Evolutionary conservation across 2,797 vertebrate genomes (phyloP), one percentile per base, ranked within the genome.

Genomic region (Huso huso): DNA sequence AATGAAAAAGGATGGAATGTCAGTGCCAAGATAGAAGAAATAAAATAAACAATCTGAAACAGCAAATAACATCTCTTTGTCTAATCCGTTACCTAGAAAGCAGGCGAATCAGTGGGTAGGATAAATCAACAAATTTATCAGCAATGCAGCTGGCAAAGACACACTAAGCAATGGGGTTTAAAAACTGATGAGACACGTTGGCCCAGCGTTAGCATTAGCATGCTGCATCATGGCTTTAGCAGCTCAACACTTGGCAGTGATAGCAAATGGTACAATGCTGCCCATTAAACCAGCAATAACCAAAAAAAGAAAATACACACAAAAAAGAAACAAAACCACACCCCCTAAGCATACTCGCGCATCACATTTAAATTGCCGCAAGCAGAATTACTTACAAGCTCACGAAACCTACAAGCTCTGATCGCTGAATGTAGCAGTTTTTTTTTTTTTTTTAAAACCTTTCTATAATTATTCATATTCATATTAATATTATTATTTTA

Each of bases 71-170:
- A 37, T 37, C 23, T 37, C 23, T 37, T 37, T 61, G 72, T 61
- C 10, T 49, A 72, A 72, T 74, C 69, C 55, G 13, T 15, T n/a
- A 71, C 53, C 61, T 62, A 71, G 62, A 48, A 49, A 72, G 69
- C 71, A 67, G 59, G 52, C 71, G 70, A 73, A 74, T 64, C 52
- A 64, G 52, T 18, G 65, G 55, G 64, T 68, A 65, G 70, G 59
- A 77, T 72, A 76, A 77, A 74, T 61, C 85, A 76, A 81, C 78
- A 82, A 64, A 80, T 75, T 65, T 48, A 87, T 86, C 71, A 87
- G 86, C 89, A 91, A 91, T 90, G 87, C 90, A 87, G 89, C 90
- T 91, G 89, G 89, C 92, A 94, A 90, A 93, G 86, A 73, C 70
- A 73, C 75, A 79, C 74, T 70, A 71, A 83, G 81, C 78, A 72